Conservation (phyloP, 2,888 invertebrate species). For the Augochlorella aurata region DNA sequence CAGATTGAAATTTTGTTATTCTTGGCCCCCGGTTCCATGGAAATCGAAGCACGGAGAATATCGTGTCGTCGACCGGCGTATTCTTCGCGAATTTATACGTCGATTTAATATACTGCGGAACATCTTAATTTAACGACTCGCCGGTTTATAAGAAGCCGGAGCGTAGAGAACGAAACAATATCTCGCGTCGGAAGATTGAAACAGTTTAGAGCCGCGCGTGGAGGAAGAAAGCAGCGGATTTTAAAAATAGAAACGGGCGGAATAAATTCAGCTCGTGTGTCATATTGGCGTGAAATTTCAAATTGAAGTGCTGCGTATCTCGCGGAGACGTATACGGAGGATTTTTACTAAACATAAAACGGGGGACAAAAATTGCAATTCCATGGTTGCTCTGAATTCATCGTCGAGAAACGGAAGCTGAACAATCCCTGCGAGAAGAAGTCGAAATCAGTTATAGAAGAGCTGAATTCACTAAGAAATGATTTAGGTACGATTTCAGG, state of each 20-base stretch:
- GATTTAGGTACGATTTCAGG: background rate
- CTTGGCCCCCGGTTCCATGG: too few relatives aligned
- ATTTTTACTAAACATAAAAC: background rate
- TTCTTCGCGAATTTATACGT: too few relatives aligned
- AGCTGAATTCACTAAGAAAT: background rate
- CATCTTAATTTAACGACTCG: background rate
- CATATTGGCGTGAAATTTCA: background rate
- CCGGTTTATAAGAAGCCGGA: background rate
- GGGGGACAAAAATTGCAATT: background rate
- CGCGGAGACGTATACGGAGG: background rate
- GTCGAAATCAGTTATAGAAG: too few relatives aligned
- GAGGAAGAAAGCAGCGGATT: background rate
- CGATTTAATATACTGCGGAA: background rate
- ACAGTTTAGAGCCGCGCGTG: background rate
- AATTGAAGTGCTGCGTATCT: background rate
- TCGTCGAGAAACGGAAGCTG: background rate
- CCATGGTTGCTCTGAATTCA: background rate
- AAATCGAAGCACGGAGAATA: too few relatives aligned
- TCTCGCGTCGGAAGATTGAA: background rate
- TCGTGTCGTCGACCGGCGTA: too few relatives aligned
- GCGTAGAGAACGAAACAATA: background rate
- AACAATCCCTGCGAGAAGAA: background rate
- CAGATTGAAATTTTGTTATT: too few relatives aligned
- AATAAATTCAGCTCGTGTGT: background rate
- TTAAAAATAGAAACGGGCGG: background rate